Evolutionary conservation across 2,888 invertebrate genomes (phyloP).

Genomic region (Holacanthella duospinosa): DNA sequence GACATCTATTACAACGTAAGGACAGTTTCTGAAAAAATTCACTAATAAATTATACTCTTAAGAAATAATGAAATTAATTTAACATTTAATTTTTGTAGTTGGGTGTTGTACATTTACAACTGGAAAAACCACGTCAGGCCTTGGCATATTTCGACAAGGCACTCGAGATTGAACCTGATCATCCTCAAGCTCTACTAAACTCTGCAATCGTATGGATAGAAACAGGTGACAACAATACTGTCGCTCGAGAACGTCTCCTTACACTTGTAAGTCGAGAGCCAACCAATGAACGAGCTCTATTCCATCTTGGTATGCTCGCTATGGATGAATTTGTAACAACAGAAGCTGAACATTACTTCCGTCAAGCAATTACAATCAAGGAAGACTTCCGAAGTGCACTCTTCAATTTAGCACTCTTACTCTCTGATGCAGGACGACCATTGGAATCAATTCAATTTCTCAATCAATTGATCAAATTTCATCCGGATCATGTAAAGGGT

Average conservation of each 20-base stretch:
- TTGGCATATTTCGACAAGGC: constrained; percentile 86
- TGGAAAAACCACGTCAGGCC: constrained; percentile 82
- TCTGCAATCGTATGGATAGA: constrained; percentile 76
- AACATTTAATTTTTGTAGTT: constrained; percentile 52
- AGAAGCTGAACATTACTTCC: constrained; percentile 83
- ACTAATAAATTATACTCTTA: not conserved
- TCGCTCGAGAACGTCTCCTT: constrained; percentile 64
- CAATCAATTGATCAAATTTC: constrained; percentile 76
- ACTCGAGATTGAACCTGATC: constrained; percentile 81
- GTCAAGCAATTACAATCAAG: constrained; percentile 65
- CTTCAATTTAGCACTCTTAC: constrained; percentile 80
- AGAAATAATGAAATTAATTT: not conserved
- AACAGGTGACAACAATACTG: constrained; percentile 38
- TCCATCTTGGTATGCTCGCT: constrained; percentile 90
- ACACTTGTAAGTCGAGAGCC: constrained; percentile 64
- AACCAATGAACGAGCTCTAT: constrained; percentile 81
- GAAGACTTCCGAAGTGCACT: constrained; percentile 54
- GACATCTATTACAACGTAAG: constrained; percentile 90
- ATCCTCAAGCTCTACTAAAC: constrained; percentile 86
- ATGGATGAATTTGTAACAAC: constrained; percentile 87
- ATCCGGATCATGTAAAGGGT: constrained; percentile 90
- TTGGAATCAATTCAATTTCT: constrained; percentile 85
- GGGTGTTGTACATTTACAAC: constrained; percentile 86
- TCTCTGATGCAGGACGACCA: constrained; percentile 78
- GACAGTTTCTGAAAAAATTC: constrained; percentile 38